Evolutionary conservation across 2,113 vertebrate species (phyloP).

Genomic region (Chascanopsetta lugubris): DNA sequence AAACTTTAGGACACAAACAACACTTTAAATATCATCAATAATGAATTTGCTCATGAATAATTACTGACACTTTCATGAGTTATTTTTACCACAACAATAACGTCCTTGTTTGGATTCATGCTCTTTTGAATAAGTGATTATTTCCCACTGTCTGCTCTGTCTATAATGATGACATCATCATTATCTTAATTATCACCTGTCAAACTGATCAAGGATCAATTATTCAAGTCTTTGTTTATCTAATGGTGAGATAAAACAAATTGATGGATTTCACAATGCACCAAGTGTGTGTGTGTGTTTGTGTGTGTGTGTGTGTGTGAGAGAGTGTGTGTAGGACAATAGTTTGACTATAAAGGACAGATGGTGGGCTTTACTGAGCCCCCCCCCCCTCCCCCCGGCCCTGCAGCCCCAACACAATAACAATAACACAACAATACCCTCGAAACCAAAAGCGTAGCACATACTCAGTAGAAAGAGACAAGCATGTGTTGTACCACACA

Average conservation of each 20-base stretch:
- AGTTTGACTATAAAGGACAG: constrained; percentile 67
- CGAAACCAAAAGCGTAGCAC: constrained; percentile 59
- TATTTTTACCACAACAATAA: too few species aligned
- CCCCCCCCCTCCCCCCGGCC: constrained; percentile 28
- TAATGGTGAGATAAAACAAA: constrained; percentile 2
- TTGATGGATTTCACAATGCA: constrained; percentile 3
- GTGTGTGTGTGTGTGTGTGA: constrained; percentile 19
- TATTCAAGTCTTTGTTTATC: neutral
- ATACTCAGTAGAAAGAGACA: constrained; percentile 21
- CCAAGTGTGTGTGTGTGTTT: constrained; percentile 19
- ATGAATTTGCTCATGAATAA: neutral
- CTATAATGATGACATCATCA: neutral
- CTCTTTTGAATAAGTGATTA: neutral
- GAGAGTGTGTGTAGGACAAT: constrained; percentile 55
- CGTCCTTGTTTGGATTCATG: neutral
- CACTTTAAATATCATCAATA: neutral
- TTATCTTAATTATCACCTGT: neutral
- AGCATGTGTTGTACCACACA: constrained; percentile 44
- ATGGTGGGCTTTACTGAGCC: constrained; percentile 64
- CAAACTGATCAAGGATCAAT: neutral
- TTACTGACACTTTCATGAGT: too few species aligned
- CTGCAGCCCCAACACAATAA: constrained; percentile 49
- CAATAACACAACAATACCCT: constrained; percentile 64
- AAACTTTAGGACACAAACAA: too few species aligned
- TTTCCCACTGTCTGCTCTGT: neutral